Evolutionary conservation across 1,140 invertebrate species (phyloP).

Genomic region (Paralvinella palmiformis): DNA sequence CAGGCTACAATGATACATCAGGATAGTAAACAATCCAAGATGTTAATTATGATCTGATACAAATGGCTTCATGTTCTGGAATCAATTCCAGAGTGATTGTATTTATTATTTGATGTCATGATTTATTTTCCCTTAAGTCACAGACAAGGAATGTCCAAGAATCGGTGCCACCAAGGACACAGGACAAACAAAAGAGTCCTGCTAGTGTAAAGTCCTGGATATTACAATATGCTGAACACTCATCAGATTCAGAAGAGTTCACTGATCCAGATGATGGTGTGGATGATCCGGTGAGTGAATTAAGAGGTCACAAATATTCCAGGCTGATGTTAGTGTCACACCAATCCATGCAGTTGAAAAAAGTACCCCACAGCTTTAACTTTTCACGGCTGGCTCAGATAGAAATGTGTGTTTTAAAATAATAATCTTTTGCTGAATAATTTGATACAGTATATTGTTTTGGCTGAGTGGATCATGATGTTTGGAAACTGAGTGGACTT

Average conservation of each 20-base stretch:
- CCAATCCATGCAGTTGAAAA: neutral
- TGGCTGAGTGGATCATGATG: too few species aligned
- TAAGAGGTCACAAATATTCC: neutral
- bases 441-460: too few species aligned
- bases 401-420: too few species aligned
- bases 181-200: neutral
- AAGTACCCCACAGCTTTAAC: neutral
- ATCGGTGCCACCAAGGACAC: neutral
- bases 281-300: neutral
- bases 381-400: neutral
- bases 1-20: too few species aligned
- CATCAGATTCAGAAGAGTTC: neutral
- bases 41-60: too few species aligned
- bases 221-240: slow-evolving; percentile 4
- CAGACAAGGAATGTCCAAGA: neutral
- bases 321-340: too few species aligned
- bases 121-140: neutral
- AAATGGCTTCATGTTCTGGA: neutral
- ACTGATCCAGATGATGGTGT: neutral
- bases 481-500: too few species aligned
- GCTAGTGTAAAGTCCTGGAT: slow-evolving; percentile 6
- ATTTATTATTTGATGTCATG: neutral
- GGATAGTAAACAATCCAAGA: too few species aligned
- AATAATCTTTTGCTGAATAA: too few species aligned
- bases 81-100: neutral